Evolutionary conservation across 2,888 invertebrate species (phyloP).

Genomic region (Machimus rusticus): DNA sequence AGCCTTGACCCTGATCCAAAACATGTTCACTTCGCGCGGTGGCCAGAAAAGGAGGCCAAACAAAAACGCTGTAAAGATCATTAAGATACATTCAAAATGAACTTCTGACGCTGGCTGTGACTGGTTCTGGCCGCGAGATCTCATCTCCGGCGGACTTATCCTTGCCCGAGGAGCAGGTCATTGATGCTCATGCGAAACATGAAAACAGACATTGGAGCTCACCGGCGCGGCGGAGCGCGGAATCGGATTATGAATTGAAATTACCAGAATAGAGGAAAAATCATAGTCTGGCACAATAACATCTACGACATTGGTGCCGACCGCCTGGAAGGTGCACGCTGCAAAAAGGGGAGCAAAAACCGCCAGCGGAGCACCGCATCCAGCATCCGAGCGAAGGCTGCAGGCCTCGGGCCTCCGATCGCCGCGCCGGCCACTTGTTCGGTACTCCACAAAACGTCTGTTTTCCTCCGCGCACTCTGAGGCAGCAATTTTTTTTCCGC

Average conservation of each 20-base stretch:
- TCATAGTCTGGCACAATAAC: slow-evolving; percentile 21
- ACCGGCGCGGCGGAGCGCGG: background rate
- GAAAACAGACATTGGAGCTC: slow-evolving; percentile 20
- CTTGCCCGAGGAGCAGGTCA: slow-evolving; percentile 29
- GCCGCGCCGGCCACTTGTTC: background rate
- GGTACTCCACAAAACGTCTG: slow-evolving; percentile 9
- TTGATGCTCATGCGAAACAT: slow-evolving; percentile 33
- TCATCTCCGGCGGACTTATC: slow-evolving; percentile 1
- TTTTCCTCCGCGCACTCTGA: background rate
- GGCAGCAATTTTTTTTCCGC: background rate
- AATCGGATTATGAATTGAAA: slow-evolving; percentile 39
- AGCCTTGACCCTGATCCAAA: slow-evolving; percentile 27
- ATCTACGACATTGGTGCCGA: slow-evolving; percentile 19
- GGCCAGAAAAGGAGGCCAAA: slow-evolving; percentile 32
- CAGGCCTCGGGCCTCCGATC: background rate
- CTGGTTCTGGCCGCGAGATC: background rate
- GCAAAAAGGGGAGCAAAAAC: background rate
- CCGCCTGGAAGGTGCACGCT: slow-evolving; percentile 7
- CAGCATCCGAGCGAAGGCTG: background rate
- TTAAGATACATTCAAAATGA: slow-evolving; percentile 37
- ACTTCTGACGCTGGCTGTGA: slow-evolving; percentile 14
- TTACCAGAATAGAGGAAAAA: slow-evolving; percentile 39
- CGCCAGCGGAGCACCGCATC: background rate
- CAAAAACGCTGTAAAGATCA: slow-evolving; percentile 33
- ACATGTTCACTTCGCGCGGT: background rate